These are phyloP conservation scores for Batillaria attramentaria DNA, from an alignment of 1,140 invertebrate genomes.

Conservation along the genomic window DNA sequence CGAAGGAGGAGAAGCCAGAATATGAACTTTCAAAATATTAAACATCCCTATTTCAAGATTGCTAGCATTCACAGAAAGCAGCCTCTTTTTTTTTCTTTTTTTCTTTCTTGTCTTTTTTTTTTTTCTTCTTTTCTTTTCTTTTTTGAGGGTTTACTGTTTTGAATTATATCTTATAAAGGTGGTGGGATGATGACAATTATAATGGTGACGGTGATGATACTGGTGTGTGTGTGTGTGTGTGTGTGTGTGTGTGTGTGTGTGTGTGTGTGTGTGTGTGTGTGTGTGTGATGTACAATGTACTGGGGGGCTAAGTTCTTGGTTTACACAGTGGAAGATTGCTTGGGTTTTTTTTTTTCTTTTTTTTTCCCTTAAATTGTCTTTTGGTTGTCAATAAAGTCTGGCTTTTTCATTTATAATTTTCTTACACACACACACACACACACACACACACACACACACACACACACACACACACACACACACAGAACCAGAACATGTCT, in stretches of 20 bases:
- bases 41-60: no score
- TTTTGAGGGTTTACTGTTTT: no score
- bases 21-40: no score
- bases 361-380: background rate
- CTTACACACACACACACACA: background rate
- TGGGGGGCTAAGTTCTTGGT: background rate
- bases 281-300: background rate
- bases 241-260: background rate
- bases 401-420: background rate
- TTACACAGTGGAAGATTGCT: background rate
- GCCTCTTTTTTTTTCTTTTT: no score
- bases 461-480: background rate
- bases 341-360: background rate
- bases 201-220: background rate
- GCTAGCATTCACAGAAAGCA: no score
- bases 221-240: background rate
- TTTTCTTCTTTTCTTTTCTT: no score
- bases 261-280: slow-evolving; percentile 5
- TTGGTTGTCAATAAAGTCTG: background rate
- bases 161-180: no score
- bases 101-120: no score
- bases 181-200: no score
- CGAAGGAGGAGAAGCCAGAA: no score
- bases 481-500: background rate
- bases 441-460: background rate